phyloP scores from a whole-genome alignment of 2,888 invertebrate genomes.

The Drosophila atroscutellata region DNA sequence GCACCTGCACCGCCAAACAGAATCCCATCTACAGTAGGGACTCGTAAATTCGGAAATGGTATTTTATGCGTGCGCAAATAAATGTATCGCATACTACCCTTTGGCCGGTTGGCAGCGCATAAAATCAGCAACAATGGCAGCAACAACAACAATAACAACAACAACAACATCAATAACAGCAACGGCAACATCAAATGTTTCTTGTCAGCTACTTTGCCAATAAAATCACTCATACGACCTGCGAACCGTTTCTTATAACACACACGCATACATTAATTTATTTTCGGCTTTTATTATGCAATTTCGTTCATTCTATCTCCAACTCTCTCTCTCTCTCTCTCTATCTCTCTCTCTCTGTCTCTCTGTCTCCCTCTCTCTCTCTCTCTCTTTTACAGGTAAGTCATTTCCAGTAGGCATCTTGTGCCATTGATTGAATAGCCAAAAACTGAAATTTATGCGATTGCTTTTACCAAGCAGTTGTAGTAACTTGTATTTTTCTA shows the following conservation, averaged over 20 bases:
- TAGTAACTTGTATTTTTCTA: not conserved
- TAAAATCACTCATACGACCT: constrained; percentile 76
- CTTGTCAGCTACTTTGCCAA: constrained; percentile 24
- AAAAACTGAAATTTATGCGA: not conserved
- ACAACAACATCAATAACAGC: constrained; percentile 3
- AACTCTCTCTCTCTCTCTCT: no score
- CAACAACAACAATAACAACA: constrained; percentile 26
- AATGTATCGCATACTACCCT: constrained; percentile 59
- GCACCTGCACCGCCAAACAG: constrained; percentile 12
- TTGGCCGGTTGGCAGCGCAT: constrained; percentile 34
- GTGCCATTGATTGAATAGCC: not conserved
- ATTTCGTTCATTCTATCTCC: not conserved
- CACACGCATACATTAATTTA: constrained; percentile 27
- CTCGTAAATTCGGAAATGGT: constrained; percentile 77
- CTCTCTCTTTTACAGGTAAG: constrained; percentile 59
- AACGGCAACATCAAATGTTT: constrained; percentile 19
- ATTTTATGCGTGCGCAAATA: constrained; percentile 72
- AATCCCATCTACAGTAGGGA: constrained; percentile 1
- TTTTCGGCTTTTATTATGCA: constrained; percentile 16
- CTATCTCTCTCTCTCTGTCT: not conserved
- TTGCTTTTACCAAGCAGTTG: not conserved
- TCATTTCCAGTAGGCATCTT: constrained; percentile 5
- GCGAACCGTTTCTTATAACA: constrained; percentile 59
- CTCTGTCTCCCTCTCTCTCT: not conserved
- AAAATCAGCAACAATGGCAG: constrained; percentile 42